phyloP scores from a whole-genome alignment of 92 coral and sea anemone species.

The Phenganax marumi region DNA sequence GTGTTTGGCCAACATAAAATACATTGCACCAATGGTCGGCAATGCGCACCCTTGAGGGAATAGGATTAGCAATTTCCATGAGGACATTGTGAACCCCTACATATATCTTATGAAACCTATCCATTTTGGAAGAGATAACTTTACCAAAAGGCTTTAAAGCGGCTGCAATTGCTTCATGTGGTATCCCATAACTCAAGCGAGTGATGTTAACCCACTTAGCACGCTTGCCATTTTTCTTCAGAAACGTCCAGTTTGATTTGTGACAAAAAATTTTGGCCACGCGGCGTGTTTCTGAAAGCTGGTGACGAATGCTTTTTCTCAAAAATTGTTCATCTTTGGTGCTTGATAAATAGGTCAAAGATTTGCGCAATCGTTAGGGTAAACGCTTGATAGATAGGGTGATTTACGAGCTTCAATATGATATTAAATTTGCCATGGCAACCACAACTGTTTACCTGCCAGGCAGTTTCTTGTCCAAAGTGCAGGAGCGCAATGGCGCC shows the following conservation, averaged over 20 bases:
- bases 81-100: background rate
- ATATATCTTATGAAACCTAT: background rate
- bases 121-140: background rate
- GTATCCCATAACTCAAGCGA: background rate
- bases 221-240: too few relatives aligned
- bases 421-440: background rate
- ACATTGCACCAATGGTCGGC: background rate
- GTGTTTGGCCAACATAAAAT: slow-evolving; percentile 15
- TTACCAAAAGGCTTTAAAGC: background rate
- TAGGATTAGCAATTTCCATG: background rate
- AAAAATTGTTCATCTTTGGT: too few relatives aligned
- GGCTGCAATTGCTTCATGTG: slow-evolving; percentile 8
- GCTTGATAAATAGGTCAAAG: too few relatives aligned
- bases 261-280: too few relatives aligned
- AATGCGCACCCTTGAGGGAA: background rate
- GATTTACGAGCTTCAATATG: too few relatives aligned
- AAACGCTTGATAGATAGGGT: slow-evolving; percentile 10
- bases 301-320: too few relatives aligned
- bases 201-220: background rate
- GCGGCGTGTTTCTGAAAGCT: too few relatives aligned
- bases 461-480: background rate
- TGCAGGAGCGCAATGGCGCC: too few relatives aligned
- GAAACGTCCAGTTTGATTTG: too few relatives aligned
- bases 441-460: background rate
- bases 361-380: too few relatives aligned